A percentile compares a stretch with the other conserved stretches of the same genome.
Evolutionary conservation across 1,140 invertebrate genomes (phyloP).

Genomic region (Drosophila littoralis): DNA sequence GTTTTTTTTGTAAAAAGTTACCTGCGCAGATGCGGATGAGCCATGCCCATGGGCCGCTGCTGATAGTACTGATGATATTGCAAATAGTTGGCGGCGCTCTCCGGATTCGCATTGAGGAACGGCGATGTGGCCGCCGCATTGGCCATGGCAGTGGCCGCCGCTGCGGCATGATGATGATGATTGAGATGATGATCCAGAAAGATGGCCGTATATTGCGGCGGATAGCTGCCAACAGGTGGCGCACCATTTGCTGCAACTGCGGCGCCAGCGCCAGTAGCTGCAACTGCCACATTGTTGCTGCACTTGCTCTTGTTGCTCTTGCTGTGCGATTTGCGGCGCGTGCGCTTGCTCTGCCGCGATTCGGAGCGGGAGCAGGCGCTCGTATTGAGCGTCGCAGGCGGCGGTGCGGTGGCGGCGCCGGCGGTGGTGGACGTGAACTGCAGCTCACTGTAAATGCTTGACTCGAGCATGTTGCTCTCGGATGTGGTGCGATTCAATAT

Average conservation of each 20-base stretch:
- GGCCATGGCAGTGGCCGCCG: slow-evolving; percentile 41
- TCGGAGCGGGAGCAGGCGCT: slow-evolving; percentile 60
- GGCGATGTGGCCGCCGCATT: slow-evolving; percentile 53
- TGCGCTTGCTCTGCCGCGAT: slow-evolving; percentile 62
- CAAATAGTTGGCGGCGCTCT: slow-evolving; percentile 47
- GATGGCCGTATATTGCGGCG: slow-evolving; percentile 74
- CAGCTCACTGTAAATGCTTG: slow-evolving; percentile 68
- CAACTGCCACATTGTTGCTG: slow-evolving; percentile 26
- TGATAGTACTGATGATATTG: slow-evolving; percentile 75
- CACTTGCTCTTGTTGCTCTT: slow-evolving; percentile 55
- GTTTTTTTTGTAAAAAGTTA: slow-evolving; percentile 17
- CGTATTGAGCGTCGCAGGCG: slow-evolving; percentile 51
- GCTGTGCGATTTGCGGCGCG: slow-evolving; percentile 61
- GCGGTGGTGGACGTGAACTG: slow-evolving; percentile 43
- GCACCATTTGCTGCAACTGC: slow-evolving; percentile 13
- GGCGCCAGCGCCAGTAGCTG: slow-evolving; percentile 24
- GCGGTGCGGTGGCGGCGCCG: background rate
- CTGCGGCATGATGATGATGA: slow-evolving; percentile 41
- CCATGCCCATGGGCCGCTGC: slow-evolving; percentile 50
- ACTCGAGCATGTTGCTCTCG: slow-evolving; percentile 72
- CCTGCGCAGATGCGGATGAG: slow-evolving; percentile 53
- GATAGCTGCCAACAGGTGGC: slow-evolving; percentile 56
- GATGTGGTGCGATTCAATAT: slow-evolving; percentile 67
- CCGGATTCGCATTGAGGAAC: slow-evolving; percentile 44
- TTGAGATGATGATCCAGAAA: slow-evolving; percentile 57